A percentile compares a stretch with the other conserved stretches of the same genome.
phyloP scores from a whole-genome alignment of 2,888 invertebrate species.

The Megaustenia siamemsis region DNA sequence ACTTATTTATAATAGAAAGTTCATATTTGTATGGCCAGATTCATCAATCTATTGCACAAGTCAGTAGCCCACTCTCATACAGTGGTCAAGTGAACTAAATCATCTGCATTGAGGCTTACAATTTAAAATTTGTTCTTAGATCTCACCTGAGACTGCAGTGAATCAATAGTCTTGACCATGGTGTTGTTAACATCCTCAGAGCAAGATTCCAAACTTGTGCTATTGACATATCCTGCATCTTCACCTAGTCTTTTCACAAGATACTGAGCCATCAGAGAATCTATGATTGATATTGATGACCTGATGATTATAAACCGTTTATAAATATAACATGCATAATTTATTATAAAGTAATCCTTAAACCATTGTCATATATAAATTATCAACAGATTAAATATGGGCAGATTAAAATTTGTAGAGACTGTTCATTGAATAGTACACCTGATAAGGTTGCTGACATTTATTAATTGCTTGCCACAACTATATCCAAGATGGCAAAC shows the following conservation, averaged over 20 bases:
- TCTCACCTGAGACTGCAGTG: constrained; percentile 27
- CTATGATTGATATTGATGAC: constrained; percentile 1
- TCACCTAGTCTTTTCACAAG: constrained; percentile 35
- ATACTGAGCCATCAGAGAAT: constrained; percentile 35
- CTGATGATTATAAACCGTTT: not conserved
- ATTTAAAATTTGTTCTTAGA: not conserved
- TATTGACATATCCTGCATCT: constrained; percentile 10
- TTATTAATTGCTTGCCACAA: too few relatives aligned
- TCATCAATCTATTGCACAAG: too few relatives aligned
- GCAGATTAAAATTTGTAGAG: not conserved
- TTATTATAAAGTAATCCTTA: too few relatives aligned
- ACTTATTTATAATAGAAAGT: too few relatives aligned
- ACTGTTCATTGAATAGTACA: too few relatives aligned
- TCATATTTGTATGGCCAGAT: too few relatives aligned
- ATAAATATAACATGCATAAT: not conserved
- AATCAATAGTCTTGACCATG: not conserved
- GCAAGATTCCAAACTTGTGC: not conserved
- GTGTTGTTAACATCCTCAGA: not conserved
- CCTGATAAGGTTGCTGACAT: too few relatives aligned
- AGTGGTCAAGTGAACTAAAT: not conserved
- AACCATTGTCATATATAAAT: too few relatives aligned
- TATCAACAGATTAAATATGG: too few relatives aligned
- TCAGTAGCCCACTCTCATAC: too few relatives aligned
- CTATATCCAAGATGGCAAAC: too few relatives aligned
- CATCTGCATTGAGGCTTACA: not conserved